Evolutionary conservation across 1,140 invertebrate genomes (phyloP), one percentile per base, ranked within the genome.

Genomic region (Scaptomyza hsui): DNA sequence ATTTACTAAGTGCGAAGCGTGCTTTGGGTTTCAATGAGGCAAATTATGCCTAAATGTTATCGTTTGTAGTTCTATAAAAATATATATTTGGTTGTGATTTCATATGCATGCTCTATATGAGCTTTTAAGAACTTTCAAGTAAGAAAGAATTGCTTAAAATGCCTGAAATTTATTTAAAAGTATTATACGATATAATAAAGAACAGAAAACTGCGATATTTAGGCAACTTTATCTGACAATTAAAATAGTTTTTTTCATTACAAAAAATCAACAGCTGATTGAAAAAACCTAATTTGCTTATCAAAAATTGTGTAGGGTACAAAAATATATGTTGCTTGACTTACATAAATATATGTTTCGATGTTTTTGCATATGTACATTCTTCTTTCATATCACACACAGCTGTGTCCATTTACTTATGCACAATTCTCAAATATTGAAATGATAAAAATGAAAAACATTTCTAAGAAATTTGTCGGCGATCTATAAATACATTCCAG

Each of bases 1-100:
- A 81, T 86, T 86, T 86, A 81, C 81, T 71, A 69, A 78, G 65
- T 21, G 39, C 45, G 81, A 41, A 74, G 82, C 82, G 81, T 86
- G 81, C 81, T 86, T 67, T 59, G 70, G 15, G 75, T 74, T 42
- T 88, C 55, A 86, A 85, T 85, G 69, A 85, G 61, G 53, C 69
- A 55, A 79, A 64, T 71, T 70, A 68, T 67, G 68, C 56, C 55
- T 67, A 64, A 42, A 64, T 37, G 51, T 41, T 41, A 19, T 41
- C 45, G 18, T 19, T 16, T 44, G 12, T 37, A 37, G 41, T 65
- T 71, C 61, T 59, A 51, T 24, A 51, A 44, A 57, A 37, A 71
- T 42, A 44, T 18, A 16, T 21, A 15, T 44, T 16, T 9, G 2
- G 10, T 39, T 51, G 10, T 29, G 15, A 37, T 51, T 15, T 19